Base-by-base conservation (phyloP, 2,797 vertebrate species). In the Lithobates pipiens region DNA sequence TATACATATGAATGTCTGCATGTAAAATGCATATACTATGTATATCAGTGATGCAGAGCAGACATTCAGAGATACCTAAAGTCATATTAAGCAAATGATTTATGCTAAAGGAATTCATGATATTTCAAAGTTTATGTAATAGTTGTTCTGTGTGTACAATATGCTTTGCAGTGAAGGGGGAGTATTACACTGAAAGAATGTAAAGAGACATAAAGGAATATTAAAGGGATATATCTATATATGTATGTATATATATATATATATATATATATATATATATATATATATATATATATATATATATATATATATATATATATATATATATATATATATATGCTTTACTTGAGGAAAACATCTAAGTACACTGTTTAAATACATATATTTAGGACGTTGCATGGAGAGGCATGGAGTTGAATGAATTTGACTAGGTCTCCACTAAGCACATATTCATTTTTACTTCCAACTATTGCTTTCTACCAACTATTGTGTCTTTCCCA, bases 61-160 rank as follows among this genome's bases (percentile, higher is more conserved):
- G 71, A 16, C 80, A 42, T 25, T 32, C 25, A 74, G 70, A 82
- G 63, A 65, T 54, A 61, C 34, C 70, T 32, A 61, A 76, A n/a
- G 34, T 68, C 16, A 69, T 32, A 54, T 76, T 69, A 76, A 76
- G 36, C 61, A 83, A 67, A 69, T 83, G 39, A 76, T 68, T 50
- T 10, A 25, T 76, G 29, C 61, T 73, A 77, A 69, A 83, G 57
- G 82, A 67, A 83, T 76, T 83, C 61, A 54, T 76, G 67, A 70
- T 69, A 83, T 76, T 76, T 68, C 21, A 70, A 46, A 29, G 42
- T 83, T 83, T 76, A 68, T 50, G 10, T 68, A 68, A 25, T 61
- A 75, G 63, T 68, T 11, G 75, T 68, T 50, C 27, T 39, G 46
- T 21, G 25, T 61, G 50, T 18, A 57, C 68, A 27, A 75, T 76